These are phyloP conservation scores for Tridacna gigas DNA, from an alignment of 2,888 invertebrate species.

Conservation along the genomic window DNA sequence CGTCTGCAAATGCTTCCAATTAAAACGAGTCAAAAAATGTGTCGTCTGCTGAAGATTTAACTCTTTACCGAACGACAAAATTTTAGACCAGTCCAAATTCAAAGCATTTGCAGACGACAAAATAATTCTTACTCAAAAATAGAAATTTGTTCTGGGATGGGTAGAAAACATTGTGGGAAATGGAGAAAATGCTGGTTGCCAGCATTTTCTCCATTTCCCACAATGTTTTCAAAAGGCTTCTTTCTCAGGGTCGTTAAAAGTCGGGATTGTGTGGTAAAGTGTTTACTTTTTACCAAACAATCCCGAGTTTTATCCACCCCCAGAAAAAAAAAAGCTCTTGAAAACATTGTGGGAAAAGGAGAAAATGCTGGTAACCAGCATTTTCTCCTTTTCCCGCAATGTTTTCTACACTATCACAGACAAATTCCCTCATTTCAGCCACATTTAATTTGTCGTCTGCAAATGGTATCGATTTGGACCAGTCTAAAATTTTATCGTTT, in stretches of 20 bases:
- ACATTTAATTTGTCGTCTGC: background rate
- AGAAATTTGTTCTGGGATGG: no score
- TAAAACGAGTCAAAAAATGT: background rate
- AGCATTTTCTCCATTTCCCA: constrained; percentile 4
- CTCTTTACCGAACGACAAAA: no score
- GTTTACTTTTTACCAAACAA: no score
- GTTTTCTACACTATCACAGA: background rate
- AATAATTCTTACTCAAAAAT: no score
- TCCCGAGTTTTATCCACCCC: no score
- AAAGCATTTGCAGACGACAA: no score
- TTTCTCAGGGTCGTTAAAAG: no score
- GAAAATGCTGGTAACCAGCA: background rate
- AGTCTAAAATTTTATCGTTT: background rate
- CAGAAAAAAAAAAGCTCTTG: no score
- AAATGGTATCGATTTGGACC: background rate
- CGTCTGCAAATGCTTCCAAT: background rate
- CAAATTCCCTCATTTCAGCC: background rate
- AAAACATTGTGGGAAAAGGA: constrained; percentile 5
- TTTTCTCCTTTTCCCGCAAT: constrained; percentile 3
- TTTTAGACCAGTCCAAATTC: no score
- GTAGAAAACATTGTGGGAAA: constrained; percentile 6
- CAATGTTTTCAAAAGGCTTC: constrained; percentile 17
- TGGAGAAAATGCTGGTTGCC: background rate
- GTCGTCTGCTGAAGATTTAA: no score
- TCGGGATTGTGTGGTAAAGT: no score